Evolutionary conservation across 2,797 vertebrate genomes (phyloP), one percentile per base, ranked within the genome.

Genomic region (Fratercula arctica): DNA sequence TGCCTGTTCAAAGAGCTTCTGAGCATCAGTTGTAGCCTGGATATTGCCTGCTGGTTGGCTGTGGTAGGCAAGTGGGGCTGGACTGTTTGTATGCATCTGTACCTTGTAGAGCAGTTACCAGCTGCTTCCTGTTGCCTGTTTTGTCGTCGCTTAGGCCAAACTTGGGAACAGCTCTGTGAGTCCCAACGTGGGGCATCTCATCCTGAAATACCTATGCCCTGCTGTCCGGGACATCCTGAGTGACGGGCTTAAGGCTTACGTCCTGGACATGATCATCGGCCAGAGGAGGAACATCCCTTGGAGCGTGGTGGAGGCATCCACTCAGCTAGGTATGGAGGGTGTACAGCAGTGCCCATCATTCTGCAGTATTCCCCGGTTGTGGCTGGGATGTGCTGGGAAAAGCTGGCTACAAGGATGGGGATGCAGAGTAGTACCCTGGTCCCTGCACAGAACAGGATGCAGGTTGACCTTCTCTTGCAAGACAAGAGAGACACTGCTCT

Each of bases 131-230:
- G 35, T 48, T 86, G 3, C 41, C n/a, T 87, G 8, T 80, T 86
- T 83, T 88, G 9, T 89, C 14, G 12, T 60, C 50, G 15, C 10
- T 53, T 98, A 99, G 99, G 99, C 99, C 14, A 99, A 99, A 92
- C 97, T 99, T 89, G 99, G 99, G 26, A 99, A 99, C 98, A 99
- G 99, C 96, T 99, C 99, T 2, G 99, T 99, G 89, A 99, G 99
- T 98, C 99, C 99, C 69, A 99, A 99, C 0, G 98, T 99, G 80
- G 99, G 99, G 16, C 99, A 99, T 96, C 98, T 99, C 63, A 98
- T 99, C 97, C 98, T 99, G 96, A 99, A 99, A 97, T 99, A 99
- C 97, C 97, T 99, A 91, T 99, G 99, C 69, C 99, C 99, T 3
- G 99, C 99, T 20, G 98, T 99, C 89, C 98, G 95, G 14, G 98